Conservation (phyloP, 2,797 vertebrate genomes). For the Tragelaphus oryx region DNA sequence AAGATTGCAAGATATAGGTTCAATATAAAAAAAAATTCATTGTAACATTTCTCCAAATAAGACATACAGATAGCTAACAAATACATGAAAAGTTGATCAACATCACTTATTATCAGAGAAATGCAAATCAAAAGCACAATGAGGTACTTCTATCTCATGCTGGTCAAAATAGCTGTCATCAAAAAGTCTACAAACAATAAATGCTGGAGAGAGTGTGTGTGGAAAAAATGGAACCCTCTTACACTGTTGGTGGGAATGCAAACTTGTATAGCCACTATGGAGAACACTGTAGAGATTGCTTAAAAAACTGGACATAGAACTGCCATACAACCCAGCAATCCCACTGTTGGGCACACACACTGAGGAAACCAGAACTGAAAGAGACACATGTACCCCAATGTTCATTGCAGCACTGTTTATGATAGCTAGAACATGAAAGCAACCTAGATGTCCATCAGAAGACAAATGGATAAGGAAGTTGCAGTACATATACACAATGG, state of each 20-base stretch:
- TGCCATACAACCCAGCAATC: background rate
- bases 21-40: background rate
- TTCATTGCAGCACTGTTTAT: background rate
- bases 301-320: background rate
- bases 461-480: background rate
- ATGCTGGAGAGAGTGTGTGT: background rate
- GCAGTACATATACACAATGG: background rate
- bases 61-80: background rate
- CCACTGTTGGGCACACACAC: background rate
- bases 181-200: background rate
- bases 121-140: background rate
- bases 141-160: background rate
- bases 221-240: background rate
- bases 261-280: background rate
- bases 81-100: background rate
- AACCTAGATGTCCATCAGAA: background rate
- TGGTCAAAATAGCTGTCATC: background rate
- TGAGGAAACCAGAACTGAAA: background rate
- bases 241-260: background rate
- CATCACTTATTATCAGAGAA: background rate
- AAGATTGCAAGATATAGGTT: background rate
- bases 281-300: background rate
- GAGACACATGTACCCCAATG: background rate
- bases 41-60: background rate
- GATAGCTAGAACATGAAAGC: background rate